These are phyloP conservation scores for Scaptomyza cyrtandrae DNA, from an alignment of 2,888 invertebrate genomes.

Conservation along the genomic window DNA sequence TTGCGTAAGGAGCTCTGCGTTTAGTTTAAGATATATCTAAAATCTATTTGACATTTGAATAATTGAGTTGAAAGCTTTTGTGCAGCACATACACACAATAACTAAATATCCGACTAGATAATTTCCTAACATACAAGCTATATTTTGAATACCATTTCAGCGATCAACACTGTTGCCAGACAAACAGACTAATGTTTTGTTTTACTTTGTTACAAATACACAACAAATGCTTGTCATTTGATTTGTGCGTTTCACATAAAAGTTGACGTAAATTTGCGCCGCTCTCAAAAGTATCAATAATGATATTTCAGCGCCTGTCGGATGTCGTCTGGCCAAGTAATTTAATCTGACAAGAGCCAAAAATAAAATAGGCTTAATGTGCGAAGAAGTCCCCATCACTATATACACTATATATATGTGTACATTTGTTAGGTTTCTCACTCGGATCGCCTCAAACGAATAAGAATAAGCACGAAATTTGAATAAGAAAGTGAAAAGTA, in stretches of 20 bases:
- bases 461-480: slow-evolving; percentile 63
- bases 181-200: neutral
- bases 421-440: slow-evolving; percentile 31
- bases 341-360: slow-evolving; percentile 75
- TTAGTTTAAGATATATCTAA: slow-evolving; percentile 1
- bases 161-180: neutral
- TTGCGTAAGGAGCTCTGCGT: slow-evolving; percentile 1
- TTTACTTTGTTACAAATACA: slow-evolving; percentile 5
- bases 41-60: slow-evolving; percentile 8
- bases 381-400: slow-evolving; percentile 47
- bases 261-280: slow-evolving; percentile 52
- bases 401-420: slow-evolving; percentile 33
- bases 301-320: slow-evolving; percentile 56
- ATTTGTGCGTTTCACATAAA: slow-evolving; percentile 45
- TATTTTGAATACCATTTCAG: neutral
- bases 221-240: slow-evolving; percentile 60
- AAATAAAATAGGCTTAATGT: slow-evolving; percentile 74
- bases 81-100: neutral
- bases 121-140: neutral
- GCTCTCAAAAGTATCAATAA: slow-evolving; percentile 20
- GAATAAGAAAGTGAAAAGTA: slow-evolving; percentile 71
- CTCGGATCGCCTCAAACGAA: slow-evolving; percentile 40
- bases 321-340: slow-evolving; percentile 56
- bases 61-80: slow-evolving; percentile 7
- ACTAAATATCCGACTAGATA: neutral